Conservation (phyloP, 1,140 invertebrate genomes). For the Sweltsa coloradensis region DNA sequence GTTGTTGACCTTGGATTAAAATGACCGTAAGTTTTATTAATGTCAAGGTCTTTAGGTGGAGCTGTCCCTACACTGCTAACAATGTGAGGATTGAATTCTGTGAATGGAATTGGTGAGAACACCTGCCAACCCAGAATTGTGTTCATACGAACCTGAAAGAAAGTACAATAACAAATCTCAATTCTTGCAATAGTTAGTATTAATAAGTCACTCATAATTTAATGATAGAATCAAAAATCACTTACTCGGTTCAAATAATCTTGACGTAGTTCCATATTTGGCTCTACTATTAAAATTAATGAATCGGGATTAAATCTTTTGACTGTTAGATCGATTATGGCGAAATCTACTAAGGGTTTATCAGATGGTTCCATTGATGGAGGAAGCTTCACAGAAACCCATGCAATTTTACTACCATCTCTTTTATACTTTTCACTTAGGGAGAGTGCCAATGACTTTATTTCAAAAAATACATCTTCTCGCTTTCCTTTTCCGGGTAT, state of each 20-base stretch:
- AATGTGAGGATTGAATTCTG: conserved; percentile 55
- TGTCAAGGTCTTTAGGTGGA: conserved; percentile 47
- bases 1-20: conserved; percentile 61
- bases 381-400: conserved; percentile 53
- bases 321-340: conserved; percentile 53
- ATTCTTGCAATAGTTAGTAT: conserved; percentile 1
- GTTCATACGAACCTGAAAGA: conserved; percentile 69
- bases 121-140: conserved; percentile 68
- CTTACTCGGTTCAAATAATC: conserved; percentile 75
- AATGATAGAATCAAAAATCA: conserved; percentile 9
- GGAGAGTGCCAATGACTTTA: conserved; percentile 47
- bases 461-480: conserved; percentile 45
- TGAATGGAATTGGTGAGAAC: conserved; percentile 71
- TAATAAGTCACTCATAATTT: conserved; percentile 7
- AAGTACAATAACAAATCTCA: too few relatives aligned
- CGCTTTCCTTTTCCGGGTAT: conserved; percentile 45
- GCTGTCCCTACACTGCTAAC: conserved; percentile 37
- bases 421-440: conserved; percentile 55
- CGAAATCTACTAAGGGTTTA: conserved; percentile 43
- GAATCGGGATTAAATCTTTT: conserved; percentile 57
- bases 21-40: conserved; percentile 65
- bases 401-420: conserved; percentile 53
- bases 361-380: conserved; percentile 13
- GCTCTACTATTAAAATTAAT: conserved; percentile 49
- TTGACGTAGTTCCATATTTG: conserved; percentile 50